Base-by-base conservation (phyloP, 2,113 vertebrate species). In the Xiphias gladius region DNA sequence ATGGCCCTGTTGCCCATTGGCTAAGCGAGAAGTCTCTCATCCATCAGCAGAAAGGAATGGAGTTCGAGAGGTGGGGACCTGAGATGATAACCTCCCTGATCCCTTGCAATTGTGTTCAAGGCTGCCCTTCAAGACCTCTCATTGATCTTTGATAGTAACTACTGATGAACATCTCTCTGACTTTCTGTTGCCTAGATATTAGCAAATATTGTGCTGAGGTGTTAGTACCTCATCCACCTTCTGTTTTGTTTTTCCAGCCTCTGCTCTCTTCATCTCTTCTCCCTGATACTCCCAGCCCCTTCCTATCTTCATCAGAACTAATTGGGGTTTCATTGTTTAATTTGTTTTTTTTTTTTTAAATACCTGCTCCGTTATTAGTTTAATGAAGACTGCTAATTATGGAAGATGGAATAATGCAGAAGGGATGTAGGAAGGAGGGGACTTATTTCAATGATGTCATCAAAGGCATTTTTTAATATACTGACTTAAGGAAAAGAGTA, bases 51-150 rank as follows among this genome's bases (percentile, higher is more conserved):
- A 55, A 26, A 52, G 41, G 28, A 72, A 63, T 37, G 30, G 41
- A 61, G n/a, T 41, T 43, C 26, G 61, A 72, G 55, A 61, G 61
- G 54, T 50, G 48, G 78, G 32, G 82, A 64, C 68, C 75, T 76
- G 68, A 69, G 78, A 82, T 85, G 87, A 92, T 83, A 86, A 81
- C 89, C 83, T 75, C 73, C 22, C 50, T 86, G 66, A 88, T 87
- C 68, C 66, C 24, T 30, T 61, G 76, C 74, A 85, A 88, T 93
- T 86, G 43, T 75, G 64, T 76, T 87, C 58, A 43, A 82, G 68
- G 74, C 59, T 72, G 70, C 67, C 82, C 84, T 64, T 79, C 62
- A 62, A 76, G 65, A 66, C 35, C 12, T 76, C 54, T 80, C 87
- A 90, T 83, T 91, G 85, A 71, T 82, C 63, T 77, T 75, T 82